These are phyloP conservation scores for Siphonodentalium dalli DNA, from an alignment of 2,888 invertebrate species.

Conservation along the genomic window DNA sequence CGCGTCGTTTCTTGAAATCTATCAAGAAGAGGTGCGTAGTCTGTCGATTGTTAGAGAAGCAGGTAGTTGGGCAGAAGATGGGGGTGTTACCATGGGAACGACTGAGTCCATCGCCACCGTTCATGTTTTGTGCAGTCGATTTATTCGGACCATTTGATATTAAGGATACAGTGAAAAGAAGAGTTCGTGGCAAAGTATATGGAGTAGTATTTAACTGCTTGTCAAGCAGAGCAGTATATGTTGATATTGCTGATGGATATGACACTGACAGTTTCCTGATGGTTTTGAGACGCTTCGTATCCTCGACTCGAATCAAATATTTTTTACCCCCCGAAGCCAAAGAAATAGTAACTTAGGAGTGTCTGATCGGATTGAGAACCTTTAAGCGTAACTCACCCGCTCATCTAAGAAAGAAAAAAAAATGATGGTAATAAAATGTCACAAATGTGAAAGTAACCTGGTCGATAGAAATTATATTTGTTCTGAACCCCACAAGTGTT, in stretches of 20 bases:
- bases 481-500: too few species aligned
- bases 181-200: slow-evolving; percentile 10
- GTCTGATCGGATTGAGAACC: too few species aligned
- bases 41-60: neutral
- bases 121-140: slow-evolving; percentile 4
- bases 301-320: too few species aligned
- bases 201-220: slow-evolving; percentile 9
- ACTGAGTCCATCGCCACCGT: neutral
- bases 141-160: slow-evolving; percentile 3
- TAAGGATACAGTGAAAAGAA: slow-evolving; percentile 7
- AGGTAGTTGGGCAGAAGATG: slow-evolving; percentile 1
- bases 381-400: too few species aligned
- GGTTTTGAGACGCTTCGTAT: too few species aligned
- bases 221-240: slow-evolving; percentile 4
- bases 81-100: neutral
- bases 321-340: too few species aligned
- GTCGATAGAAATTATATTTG: too few species aligned
- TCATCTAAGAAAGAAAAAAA: too few species aligned
- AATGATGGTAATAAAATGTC: too few species aligned
- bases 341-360: too few species aligned
- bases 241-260: slow-evolving; percentile 11
- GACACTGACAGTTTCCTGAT: slow-evolving; percentile 7
- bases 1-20: neutral
- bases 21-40: neutral
- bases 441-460: too few species aligned